Evolutionary conservation across 2,113 vertebrate species (phyloP).

Genomic region (Genyomyrus donnyi): DNA sequence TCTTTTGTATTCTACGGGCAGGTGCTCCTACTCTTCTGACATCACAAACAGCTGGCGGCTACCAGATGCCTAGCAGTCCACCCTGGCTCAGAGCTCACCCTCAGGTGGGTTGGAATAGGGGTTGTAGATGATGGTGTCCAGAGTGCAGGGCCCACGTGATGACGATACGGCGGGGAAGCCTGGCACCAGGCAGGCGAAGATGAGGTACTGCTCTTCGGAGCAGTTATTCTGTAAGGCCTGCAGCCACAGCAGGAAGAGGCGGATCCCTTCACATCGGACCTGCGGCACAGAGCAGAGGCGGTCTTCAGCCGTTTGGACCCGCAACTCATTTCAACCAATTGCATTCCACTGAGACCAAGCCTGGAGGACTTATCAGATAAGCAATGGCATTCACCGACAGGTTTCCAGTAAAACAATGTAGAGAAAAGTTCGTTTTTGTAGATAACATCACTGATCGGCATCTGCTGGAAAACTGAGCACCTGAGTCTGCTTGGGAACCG

Average conservation of each 20-base stretch:
- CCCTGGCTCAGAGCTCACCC: slow-evolving; percentile 58
- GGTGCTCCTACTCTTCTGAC: background rate
- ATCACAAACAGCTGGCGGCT: background rate
- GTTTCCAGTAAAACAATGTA: background rate
- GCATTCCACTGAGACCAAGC: background rate
- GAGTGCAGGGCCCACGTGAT: slow-evolving; percentile 79
- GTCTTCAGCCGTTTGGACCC: background rate
- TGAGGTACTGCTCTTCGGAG: slow-evolving; percentile 86
- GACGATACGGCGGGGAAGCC: slow-evolving; percentile 85
- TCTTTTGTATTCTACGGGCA: background rate
- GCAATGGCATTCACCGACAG: background rate
- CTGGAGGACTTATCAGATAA: background rate
- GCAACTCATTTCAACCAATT: background rate
- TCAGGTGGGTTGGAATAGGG: slow-evolving; percentile 67
- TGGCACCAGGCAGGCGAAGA: slow-evolving; percentile 92
- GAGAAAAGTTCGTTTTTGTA: background rate
- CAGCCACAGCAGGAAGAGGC: slow-evolving; percentile 93
- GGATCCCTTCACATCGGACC: slow-evolving; percentile 95
- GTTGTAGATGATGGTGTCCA: slow-evolving; percentile 85
- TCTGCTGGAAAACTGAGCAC: background rate
- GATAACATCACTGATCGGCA: background rate
- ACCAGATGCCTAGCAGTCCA: background rate
- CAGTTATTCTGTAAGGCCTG: slow-evolving; percentile 92
- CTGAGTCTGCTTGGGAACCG: background rate
- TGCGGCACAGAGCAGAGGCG: slow-evolving; percentile 34